These are phyloP conservation scores for Drosophila crucigera DNA, from an alignment of 2,888 invertebrate genomes.

Conservation along the genomic window DNA sequence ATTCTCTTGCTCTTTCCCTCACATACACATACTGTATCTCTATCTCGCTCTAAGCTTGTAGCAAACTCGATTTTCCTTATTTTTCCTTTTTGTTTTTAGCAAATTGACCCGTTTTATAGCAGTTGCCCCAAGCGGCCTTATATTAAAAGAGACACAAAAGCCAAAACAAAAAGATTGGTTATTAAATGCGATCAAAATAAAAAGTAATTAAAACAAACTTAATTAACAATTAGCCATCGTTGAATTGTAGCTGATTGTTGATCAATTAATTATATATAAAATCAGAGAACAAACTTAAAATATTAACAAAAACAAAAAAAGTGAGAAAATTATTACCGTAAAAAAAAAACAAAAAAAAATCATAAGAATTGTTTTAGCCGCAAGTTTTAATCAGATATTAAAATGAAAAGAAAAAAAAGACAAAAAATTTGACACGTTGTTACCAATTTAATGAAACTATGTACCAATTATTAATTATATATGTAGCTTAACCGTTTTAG, in stretches of 20 bases:
- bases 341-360: conserved; percentile 12
- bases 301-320: conserved; percentile 14
- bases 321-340: not conserved
- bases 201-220: conserved; percentile 27
- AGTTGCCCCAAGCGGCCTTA: conserved; percentile 77
- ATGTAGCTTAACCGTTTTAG: conserved; percentile 26
- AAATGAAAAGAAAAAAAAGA: conserved; percentile 2
- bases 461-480: conserved; percentile 33
- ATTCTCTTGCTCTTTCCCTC: conserved; percentile 9
- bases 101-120: conserved; percentile 54
- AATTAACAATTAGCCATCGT: conserved; percentile 64
- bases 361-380: conserved; percentile 43
- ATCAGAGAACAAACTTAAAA: conserved; percentile 36
- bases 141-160: conserved; percentile 29
- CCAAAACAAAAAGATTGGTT: conserved; percentile 28
- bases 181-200: conserved; percentile 13
- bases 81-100: conserved; percentile 25
- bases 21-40: conserved; percentile 2
- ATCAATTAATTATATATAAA: conserved; percentile 37
- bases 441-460: conserved; percentile 31
- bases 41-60: conserved; percentile 22
- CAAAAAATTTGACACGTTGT: conserved; percentile 31
- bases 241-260: conserved; percentile 72
- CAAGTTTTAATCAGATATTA: conserved; percentile 46
- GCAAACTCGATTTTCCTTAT: not conserved